phyloP scores from a whole-genome alignment of 2,797 vertebrate genomes.

The Coilia nasus region DNA sequence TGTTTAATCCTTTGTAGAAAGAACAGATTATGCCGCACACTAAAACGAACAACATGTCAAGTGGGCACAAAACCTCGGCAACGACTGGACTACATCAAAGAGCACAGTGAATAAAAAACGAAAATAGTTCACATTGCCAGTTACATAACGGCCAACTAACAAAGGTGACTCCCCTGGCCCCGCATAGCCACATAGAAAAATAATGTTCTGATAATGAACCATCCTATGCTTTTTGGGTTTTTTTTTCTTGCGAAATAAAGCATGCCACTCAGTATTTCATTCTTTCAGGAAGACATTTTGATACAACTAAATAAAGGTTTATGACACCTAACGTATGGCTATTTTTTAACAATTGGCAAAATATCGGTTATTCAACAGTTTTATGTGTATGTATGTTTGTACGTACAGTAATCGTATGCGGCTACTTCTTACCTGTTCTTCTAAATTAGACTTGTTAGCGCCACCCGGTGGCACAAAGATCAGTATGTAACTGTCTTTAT shows the following conservation, averaged over 20 bases:
- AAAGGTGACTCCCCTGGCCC: not conserved
- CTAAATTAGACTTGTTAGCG: not conserved
- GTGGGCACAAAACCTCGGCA: not conserved
- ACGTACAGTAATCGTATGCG: not conserved
- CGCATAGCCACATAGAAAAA: not conserved
- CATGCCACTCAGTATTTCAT: too few relatives aligned
- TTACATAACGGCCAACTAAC: not conserved
- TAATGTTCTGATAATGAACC: not conserved
- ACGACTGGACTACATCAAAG: not conserved
- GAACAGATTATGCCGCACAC: not conserved
- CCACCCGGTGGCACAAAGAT: not conserved
- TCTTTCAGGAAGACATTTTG: too few relatives aligned
- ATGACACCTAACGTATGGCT: too few relatives aligned
- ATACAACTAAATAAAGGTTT: too few relatives aligned
- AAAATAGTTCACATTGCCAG: not conserved
- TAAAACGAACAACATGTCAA: not conserved
- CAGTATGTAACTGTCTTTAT: not conserved
- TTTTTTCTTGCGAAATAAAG: too few relatives aligned
- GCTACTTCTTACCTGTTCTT: not conserved
- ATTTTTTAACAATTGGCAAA: too few relatives aligned
- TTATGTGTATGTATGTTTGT: not conserved
- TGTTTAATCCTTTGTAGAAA: conserved; percentile 5
- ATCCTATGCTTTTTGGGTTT: too few relatives aligned
- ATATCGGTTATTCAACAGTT: too few relatives aligned
- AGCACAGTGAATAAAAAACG: not conserved